A percentile compares a stretch with the other conserved stretches of the same genome.
Evolutionary conservation across 2,888 invertebrate genomes (phyloP).

Genomic region (Eupeodes latifasciatus): DNA sequence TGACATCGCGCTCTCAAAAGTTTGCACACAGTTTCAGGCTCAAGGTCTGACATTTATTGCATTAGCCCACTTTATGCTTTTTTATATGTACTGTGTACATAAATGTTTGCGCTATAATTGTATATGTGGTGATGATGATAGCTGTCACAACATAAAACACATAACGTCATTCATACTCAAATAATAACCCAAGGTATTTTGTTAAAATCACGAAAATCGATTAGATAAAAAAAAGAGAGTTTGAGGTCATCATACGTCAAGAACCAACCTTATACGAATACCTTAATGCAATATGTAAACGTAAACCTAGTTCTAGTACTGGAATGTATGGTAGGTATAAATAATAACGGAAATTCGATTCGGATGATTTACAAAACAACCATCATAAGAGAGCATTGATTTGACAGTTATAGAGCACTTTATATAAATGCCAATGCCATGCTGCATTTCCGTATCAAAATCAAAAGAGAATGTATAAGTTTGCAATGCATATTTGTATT

Average conservation of each 20-base stretch:
- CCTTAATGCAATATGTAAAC: too few relatives aligned
- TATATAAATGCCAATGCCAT: neutral
- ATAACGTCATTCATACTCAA: neutral
- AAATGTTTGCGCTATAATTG: too few relatives aligned
- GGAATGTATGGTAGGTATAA: too few relatives aligned
- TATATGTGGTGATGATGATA: constrained; percentile 12
- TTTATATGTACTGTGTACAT: neutral
- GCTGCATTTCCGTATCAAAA: neutral
- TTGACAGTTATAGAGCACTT: constrained; percentile 20
- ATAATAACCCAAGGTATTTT: neutral
- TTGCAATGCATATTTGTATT: too few relatives aligned
- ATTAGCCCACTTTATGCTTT: constrained; percentile 33
- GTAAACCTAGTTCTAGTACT: too few relatives aligned
- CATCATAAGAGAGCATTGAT: neutral
- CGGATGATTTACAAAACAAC: neutral
- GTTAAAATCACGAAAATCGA: constrained; percentile 18
- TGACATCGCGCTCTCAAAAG: constrained; percentile 6
- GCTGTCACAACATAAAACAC: constrained; percentile 22
- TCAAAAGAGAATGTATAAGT: neutral
- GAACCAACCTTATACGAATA: neutral
- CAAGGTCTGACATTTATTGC: constrained; percentile 49
- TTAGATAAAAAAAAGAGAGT: neutral
- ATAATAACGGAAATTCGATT: neutral
- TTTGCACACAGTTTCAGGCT: constrained; percentile 16
- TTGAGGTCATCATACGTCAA: constrained; percentile 6